Conservation (phyloP, 2,113 vertebrate species). For the Eolophus roseicapilla region DNA sequence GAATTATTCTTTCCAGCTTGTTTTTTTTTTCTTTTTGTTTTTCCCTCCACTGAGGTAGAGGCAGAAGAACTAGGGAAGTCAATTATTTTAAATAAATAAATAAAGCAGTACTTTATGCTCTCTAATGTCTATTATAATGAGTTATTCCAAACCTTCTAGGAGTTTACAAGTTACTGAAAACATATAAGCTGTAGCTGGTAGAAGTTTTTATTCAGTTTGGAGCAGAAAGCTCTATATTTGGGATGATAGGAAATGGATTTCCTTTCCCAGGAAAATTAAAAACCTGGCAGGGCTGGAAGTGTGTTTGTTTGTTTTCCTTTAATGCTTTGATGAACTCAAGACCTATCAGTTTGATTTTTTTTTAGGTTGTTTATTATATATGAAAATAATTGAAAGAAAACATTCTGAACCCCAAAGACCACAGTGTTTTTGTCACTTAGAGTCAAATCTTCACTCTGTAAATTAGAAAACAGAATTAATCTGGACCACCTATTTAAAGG, state of each 20-base stretch:
- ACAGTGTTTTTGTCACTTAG: not conserved
- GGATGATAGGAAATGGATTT: not conserved
- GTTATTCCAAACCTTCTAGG: not conserved
- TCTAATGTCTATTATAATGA: not conserved
- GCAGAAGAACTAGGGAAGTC: not conserved
- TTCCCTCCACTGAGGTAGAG: not conserved
- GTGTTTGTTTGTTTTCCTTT: slow-evolving; percentile 19
- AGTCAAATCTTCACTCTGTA: not conserved
- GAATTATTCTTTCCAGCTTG: not conserved
- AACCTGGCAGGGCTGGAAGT: not conserved
- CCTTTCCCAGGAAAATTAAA: slow-evolving; percentile 37
- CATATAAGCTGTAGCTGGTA: not conserved
- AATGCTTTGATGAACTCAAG: slow-evolving; percentile 31
- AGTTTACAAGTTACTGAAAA: not conserved
- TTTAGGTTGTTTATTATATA: slow-evolving; percentile 21
- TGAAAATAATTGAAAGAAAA: slow-evolving; percentile 51
- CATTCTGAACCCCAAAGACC: not conserved
- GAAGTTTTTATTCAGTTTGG: not conserved
- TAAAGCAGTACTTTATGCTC: not conserved
- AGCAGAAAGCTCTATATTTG: not conserved
- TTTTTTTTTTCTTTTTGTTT: not conserved
- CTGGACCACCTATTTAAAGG: not conserved
- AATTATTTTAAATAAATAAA: not conserved
- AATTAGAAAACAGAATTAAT: not conserved
- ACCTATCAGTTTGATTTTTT: not conserved